Evolutionary conservation across 64 coral and sea anemone genomes (phyloP), one percentile per base, ranked within the genome.

Genomic region (Acropora yongei): DNA sequence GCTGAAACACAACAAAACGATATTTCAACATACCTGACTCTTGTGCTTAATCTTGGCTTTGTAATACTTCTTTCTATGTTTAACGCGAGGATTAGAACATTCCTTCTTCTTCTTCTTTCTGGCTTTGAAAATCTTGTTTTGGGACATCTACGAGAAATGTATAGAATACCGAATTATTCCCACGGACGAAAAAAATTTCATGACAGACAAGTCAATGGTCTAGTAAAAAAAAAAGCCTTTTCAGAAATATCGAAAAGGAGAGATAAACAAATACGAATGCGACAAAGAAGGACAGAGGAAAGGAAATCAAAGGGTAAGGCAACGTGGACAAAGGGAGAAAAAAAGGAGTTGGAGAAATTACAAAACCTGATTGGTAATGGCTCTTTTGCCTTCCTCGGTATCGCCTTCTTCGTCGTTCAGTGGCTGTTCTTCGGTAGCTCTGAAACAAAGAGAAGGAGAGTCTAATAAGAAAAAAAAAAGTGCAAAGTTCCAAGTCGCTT

Each of bases 21-120:
- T 48, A 45, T n/a, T 18, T 4, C 6, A 49, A 9, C 87, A 68
- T 92, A 99, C 97, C 97, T 99, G 94, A 89, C 97, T 96, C 82
- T 99, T 99, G n/a, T 89, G 89, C 72, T 94, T 99, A 16, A 96
- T 94, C 5, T 91, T 65, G 49, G 97, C 97, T 84, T 99, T 99
- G 57, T 80, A 68, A 80, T 90, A 99, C 57, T 99, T 99, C 46
- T 93, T 99, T 88, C 92, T 91, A 86, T 92, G 97, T 89, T 99
- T 99, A 9, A 99, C 91, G 8, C 97, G 94, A 79, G 97, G 97
- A 67, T 99, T 99, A 5, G 91, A 73, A 11, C 88, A 51, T 51
- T 99, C 88, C 44, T 96, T 99, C 50, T 99, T 99, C 88, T 91
- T 95, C 67, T 81, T 99, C 88, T 91, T 95, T 57, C 77, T 99